Base-by-base conservation (phyloP, 2,797 vertebrate genomes). In the Notolepis coatsorum region DNA sequence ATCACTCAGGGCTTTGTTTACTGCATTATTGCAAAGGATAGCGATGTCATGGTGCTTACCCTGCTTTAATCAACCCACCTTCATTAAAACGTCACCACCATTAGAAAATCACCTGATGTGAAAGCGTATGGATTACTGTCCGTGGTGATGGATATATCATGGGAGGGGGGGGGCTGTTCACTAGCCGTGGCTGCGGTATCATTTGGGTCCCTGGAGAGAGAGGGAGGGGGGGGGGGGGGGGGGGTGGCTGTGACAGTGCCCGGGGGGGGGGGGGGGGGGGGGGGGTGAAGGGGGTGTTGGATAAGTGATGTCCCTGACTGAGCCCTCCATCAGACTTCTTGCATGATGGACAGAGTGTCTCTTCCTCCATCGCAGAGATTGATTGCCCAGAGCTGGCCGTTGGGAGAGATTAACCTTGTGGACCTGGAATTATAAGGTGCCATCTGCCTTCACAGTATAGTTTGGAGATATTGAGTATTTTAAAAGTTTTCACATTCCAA, bases 281-380 rank as follows among this genome's bases (percentile, higher is more conserved):
- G 9, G 60, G 8, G 27, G 35, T n/a, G 31, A 71, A 72, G 65
- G 62, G 58, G 73, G 60, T 68, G 59, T 62, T 60, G 43, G 39
- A 75, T 68, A 82, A 84, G 82, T 79, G 77, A 83, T 69, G 82
- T 80, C 73, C 75, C 76, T 59, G 71, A 64, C 77, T 65, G 52
- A 88, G 77, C 68, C 77, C 70, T 88, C 81, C 80, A 88, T 88
- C 84, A 88, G 83, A 85, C 76, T 78, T 65, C 69, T 70, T 71
- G 59, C 65, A 62, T 79, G 82, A 88, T 61, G 71, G 84, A 90
- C 83, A 81, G 76, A 82, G 64, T 75, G 81, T 80, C 76, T 69
- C 68, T 77, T 77, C 72, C 80, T 82, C 78, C 76, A 73, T 69
- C 30, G 20, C 39, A 17, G 61, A 77, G 84, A 90, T 54, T 86